A percentile compares a stretch with the other conserved stretches of the same genome.
These are phyloP conservation scores for Elgaria multicarinata DNA, from an alignment of 2,113 vertebrate species.

Conservation along the genomic window DNA sequence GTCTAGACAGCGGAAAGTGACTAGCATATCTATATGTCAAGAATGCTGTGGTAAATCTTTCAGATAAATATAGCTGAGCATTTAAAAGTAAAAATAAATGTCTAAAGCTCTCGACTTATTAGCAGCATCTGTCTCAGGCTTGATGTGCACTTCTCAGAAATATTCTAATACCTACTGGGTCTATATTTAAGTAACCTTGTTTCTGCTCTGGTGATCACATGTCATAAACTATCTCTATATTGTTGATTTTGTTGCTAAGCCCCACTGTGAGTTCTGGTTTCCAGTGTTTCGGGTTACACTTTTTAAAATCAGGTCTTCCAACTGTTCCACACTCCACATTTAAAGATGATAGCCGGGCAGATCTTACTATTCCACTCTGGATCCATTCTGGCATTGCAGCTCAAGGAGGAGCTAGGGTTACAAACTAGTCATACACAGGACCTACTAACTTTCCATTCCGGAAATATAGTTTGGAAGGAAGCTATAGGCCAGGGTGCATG, in stretches of 20 bases:
- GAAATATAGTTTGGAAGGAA: conserved; percentile 54
- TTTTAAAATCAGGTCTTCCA: conserved; percentile 74
- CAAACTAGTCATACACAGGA: conserved; percentile 54
- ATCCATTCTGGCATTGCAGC: conserved; percentile 43
- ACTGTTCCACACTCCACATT: conserved; percentile 65
- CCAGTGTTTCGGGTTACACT: conserved; percentile 77
- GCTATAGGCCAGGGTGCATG: conserved; percentile 8
- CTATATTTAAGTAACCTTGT: conserved; percentile 80
- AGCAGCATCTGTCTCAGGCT: conserved; percentile 76
- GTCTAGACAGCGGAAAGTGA: conserved; percentile 75
- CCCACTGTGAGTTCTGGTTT: conserved; percentile 68
- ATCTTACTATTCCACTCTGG: conserved; percentile 58
- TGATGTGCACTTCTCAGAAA: conserved; percentile 78
- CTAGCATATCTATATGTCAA: conserved; percentile 68
- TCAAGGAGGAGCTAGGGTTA: conserved; percentile 68
- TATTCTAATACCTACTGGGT: conserved; percentile 74
- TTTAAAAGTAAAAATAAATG: conserved; percentile 78
- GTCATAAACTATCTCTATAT: conserved; percentile 72
- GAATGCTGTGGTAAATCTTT: conserved; percentile 72
- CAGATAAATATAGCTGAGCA: conserved; percentile 75
- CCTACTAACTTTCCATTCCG: conserved; percentile 61
- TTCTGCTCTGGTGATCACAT: conserved; percentile 74
- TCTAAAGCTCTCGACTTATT: conserved; percentile 73
- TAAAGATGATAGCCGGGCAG: conserved; percentile 65
- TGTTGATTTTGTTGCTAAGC: conserved; percentile 82